A percentile compares a stretch with the other conserved stretches of the same genome.
Evolutionary conservation across 2,888 invertebrate species (phyloP).

Genomic region (Scaptomyza caliginosa): DNA sequence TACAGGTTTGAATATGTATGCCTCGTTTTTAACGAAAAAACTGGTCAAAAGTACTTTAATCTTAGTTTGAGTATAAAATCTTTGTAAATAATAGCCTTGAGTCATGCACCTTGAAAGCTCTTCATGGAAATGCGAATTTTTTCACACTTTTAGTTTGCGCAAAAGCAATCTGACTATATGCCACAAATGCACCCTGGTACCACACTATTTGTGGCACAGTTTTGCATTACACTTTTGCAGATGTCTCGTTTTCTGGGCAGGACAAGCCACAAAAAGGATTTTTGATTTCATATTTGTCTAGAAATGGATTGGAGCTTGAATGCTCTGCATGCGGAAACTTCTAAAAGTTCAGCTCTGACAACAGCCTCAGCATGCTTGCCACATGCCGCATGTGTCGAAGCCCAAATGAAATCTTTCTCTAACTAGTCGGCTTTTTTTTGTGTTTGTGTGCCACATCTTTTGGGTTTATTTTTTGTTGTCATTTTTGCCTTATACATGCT

Average conservation of each 20-base stretch:
- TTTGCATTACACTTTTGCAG: constrained; percentile 35
- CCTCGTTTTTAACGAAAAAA: no score
- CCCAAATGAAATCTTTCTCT: constrained; percentile 41
- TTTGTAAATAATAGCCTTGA: no score
- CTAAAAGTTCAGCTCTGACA: constrained; percentile 49
- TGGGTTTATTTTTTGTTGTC: not conserved
- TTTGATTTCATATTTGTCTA: constrained; percentile 40
- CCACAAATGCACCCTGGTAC: constrained; percentile 3
- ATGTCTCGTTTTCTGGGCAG: constrained; percentile 14
- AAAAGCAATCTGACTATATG: not conserved
- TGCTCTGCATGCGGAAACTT: not conserved
- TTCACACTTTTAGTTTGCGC: constrained; percentile 27
- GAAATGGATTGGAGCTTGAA: not conserved
- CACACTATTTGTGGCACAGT: constrained; percentile 47
- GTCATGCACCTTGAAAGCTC: constrained; percentile 1
- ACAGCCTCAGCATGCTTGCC: constrained; percentile 26
- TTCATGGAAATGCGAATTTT: constrained; percentile 8
- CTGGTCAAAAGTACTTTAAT: no score
- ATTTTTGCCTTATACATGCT: constrained; percentile 34
- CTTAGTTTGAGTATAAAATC: no score
- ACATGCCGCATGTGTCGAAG: constrained; percentile 57
- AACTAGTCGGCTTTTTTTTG: not conserved
- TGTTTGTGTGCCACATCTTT: not conserved
- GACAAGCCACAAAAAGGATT: constrained; percentile 39
- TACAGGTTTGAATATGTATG: no score